Evolutionary conservation across 2,888 invertebrate species (phyloP).

Genomic region (Tryphoninae sp.): DNA sequence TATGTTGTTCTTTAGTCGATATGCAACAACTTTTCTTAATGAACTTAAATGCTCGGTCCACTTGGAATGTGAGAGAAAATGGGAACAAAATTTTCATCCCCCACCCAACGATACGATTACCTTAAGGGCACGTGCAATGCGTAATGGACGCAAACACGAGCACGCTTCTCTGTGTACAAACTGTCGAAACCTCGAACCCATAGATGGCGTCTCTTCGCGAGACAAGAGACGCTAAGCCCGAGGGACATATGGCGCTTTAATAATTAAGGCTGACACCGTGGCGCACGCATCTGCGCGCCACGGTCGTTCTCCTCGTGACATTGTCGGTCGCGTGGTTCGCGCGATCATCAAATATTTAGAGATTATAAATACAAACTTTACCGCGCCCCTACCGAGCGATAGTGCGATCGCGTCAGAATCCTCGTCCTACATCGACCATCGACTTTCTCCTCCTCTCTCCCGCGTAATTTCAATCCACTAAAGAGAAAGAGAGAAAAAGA

Average conservation of each 20-base stretch:
- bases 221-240: not conserved
- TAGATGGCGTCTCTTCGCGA: too few relatives aligned
- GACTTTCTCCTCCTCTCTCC: not conserved
- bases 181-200: slow-evolving; percentile 6
- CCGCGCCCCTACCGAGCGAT: slow-evolving; percentile 45
- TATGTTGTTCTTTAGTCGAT: too few relatives aligned
- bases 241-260: slow-evolving; percentile 77
- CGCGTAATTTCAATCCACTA: not conserved
- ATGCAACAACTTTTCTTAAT: too few relatives aligned
- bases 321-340: slow-evolving; percentile 65
- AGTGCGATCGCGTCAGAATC: slow-evolving; percentile 41
- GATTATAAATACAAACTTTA: slow-evolving; percentile 70
- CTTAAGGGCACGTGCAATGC: not conserved
- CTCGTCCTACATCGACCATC: not conserved
- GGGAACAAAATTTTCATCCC: too few relatives aligned
- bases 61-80: too few relatives aligned
- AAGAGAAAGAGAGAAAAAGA: too few relatives aligned
- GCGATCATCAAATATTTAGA: slow-evolving; percentile 76
- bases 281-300: slow-evolving; percentile 70
- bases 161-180: slow-evolving; percentile 26
- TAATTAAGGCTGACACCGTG: slow-evolving; percentile 74
- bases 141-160: slow-evolving; percentile 3
- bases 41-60: too few relatives aligned
- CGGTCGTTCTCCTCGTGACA: slow-evolving; percentile 34
- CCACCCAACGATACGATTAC: too few relatives aligned